Base-by-base conservation (phyloP, 2,888 invertebrate species). In the Schizaphis graminum region DNA sequence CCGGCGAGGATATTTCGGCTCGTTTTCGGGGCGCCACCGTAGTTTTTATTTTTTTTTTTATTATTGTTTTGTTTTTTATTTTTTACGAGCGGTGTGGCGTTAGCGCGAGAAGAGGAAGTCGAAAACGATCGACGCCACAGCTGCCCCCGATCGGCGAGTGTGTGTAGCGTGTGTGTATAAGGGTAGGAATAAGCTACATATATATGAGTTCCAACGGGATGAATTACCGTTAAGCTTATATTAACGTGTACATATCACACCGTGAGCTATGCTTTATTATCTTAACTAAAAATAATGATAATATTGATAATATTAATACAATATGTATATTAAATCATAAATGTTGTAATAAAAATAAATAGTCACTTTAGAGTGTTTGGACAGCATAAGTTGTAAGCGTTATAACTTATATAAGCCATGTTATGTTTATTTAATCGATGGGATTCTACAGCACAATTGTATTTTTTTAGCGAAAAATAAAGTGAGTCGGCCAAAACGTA, bases 1-100 rank as follows among this genome's bases (percentile, higher is more conserved):
- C 4, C 24, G 16, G 13, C 91, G 84, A 90, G n/a, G 49, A 91
- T 26, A 35, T 44, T 21, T 84, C 91, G 87, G 24, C 47, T 49
- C 44, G 77, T 77, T 77, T 77, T 77, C 35, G 77, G 47, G 87
- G 47, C 92, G 92, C 92, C 87, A 57, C 35, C 21, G 92, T 28
- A 47, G 26, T 61, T 35, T 16, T 56, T 53, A 2, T 35, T 35
- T n/a, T 35, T 49, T 85, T 85, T 85, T 44, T 41, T 41, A 26
- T 35, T 41, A 41, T 41, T 41, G 10, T 85, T 84, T 85, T 44
- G 35, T 53, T 16, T 53, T 77, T 67, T 67, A 47, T 26, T 13
- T 86, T 47, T 44, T 47, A 44, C 85, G 85, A 86, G 44, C 85
- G 85, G 44, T 28, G 47, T 11, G 85, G 44, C 44, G 44, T 85